phyloP scores from a whole-genome alignment of 2,888 invertebrate genomes.

The Caenorhabditis wallacei region DNA sequence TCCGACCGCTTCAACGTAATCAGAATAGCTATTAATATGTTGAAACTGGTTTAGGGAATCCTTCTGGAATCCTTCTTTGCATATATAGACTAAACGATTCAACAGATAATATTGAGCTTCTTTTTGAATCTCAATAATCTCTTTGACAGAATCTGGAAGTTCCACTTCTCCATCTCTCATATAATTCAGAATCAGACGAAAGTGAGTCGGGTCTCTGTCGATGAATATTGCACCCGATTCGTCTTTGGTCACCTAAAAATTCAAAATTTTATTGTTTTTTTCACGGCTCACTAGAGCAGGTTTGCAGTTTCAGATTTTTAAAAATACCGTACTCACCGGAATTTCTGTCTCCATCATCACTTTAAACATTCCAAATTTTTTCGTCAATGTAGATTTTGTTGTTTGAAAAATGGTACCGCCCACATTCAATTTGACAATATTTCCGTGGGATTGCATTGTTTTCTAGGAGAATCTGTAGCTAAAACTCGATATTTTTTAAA shows the following conservation, averaged over 20 bases:
- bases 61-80: not conserved
- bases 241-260: slow-evolving; percentile 71
- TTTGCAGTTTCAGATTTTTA: not conserved
- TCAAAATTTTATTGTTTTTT: no score
- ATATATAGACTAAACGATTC: not conserved
- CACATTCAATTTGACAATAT: slow-evolving; percentile 93
- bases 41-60: no score
- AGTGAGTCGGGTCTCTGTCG: slow-evolving; percentile 97
- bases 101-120: slow-evolving; percentile 92
- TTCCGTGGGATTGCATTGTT: not conserved
- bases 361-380: slow-evolving; percentile 97
- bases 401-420: slow-evolving; percentile 97
- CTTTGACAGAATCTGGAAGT: slow-evolving; percentile 91
- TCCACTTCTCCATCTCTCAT: slow-evolving; percentile 93
- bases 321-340: slow-evolving; percentile 12
- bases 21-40: no score
- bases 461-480: slow-evolving; percentile 60
- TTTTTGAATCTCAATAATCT: slow-evolving; percentile 92
- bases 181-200: slow-evolving; percentile 95
- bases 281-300: no score
- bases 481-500: no score
- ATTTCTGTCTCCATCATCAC: slow-evolving; percentile 74
- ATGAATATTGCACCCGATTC: slow-evolving; percentile 92
- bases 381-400: slow-evolving; percentile 96
- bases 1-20: no score